Conservation (phyloP, 1,140 invertebrate genomes). For the Planococcus citri region DNA sequence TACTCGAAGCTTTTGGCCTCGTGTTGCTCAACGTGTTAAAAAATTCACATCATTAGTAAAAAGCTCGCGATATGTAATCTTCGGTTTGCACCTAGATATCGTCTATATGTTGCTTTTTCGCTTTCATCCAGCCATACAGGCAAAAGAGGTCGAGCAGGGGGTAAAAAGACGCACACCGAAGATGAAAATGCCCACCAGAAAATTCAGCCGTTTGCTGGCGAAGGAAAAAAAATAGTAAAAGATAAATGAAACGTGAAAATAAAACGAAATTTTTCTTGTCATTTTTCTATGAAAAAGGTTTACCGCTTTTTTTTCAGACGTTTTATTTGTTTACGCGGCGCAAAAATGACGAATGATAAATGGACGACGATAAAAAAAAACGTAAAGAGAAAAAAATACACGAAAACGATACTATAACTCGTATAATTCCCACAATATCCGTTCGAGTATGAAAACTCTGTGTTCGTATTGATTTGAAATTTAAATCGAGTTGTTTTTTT, state of each 20-base stretch:
- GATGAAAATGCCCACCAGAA: neutral
- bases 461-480: neutral
- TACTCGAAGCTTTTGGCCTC: too few relatives aligned
- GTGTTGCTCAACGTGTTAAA: too few relatives aligned
- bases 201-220: neutral
- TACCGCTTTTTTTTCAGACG: neutral
- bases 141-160: too few relatives aligned
- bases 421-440: neutral
- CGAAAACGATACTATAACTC: neutral
- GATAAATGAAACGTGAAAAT: constrained; percentile 7
- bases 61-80: too few relatives aligned
- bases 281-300: neutral
- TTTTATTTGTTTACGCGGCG: constrained; percentile 6
- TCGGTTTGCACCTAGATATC: too few relatives aligned
- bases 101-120: too few relatives aligned
- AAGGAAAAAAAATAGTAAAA: neutral
- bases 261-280: constrained; percentile 1
- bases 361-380: neutral
- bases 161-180: too few relatives aligned
- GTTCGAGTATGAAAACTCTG: neutral
- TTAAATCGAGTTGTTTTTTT: neutral
- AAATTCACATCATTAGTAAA: too few relatives aligned
- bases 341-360: constrained; percentile 4
- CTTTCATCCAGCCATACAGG: too few relatives aligned
- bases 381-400: neutral